A percentile compares a stretch with the other conserved stretches of the same genome.
These are phyloP conservation scores for Amblyjoppa fuscipennis DNA, from an alignment of 2,888 invertebrate genomes.

Conservation along the genomic window DNA sequence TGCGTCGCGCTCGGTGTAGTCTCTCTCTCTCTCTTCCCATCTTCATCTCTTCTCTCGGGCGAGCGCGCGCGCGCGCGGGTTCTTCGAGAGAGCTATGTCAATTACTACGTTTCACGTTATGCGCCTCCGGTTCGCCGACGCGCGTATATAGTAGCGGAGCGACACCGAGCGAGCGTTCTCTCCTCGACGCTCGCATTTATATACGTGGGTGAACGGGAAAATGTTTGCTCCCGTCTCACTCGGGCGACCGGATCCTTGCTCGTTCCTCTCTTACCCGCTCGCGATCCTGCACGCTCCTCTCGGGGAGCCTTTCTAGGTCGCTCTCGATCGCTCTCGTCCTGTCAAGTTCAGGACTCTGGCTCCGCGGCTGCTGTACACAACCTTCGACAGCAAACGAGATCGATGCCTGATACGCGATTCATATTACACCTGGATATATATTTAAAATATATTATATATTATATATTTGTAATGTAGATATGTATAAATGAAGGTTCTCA, in stretches of 20 bases:
- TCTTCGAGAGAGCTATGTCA: slow-evolving; percentile 74
- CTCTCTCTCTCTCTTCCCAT: slow-evolving; percentile 46
- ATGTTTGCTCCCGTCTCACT: slow-evolving; percentile 74
- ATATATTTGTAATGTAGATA: too few species aligned
- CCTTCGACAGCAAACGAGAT: slow-evolving; percentile 2
- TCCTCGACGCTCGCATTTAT: slow-evolving; percentile 37
- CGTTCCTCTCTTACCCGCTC: slow-evolving; percentile 49
- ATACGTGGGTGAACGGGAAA: slow-evolving; percentile 84
- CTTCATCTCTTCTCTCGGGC: slow-evolving; percentile 18
- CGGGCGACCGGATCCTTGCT: slow-evolving; percentile 25
- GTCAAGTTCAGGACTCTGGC: slow-evolving; percentile 69
- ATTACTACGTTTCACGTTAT: slow-evolving; percentile 80
- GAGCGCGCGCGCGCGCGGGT: not conserved
- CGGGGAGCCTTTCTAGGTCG: slow-evolving; percentile 82
- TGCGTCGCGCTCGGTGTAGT: slow-evolving; percentile 46
- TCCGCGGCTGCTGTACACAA: slow-evolving; percentile 35
- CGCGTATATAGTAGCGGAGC: slow-evolving; percentile 62
- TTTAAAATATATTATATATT: too few species aligned
- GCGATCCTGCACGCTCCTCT: slow-evolving; percentile 64
- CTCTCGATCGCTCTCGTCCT: slow-evolving; percentile 77
- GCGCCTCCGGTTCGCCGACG: slow-evolving; percentile 68
- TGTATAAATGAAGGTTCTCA: too few species aligned
- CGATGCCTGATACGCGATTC: slow-evolving; percentile 2
- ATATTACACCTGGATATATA: not conserved
- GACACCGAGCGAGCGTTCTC: slow-evolving; percentile 65